phyloP scores from a whole-genome alignment of 2,113 vertebrate species.

The Meriones unguiculatus region DNA sequence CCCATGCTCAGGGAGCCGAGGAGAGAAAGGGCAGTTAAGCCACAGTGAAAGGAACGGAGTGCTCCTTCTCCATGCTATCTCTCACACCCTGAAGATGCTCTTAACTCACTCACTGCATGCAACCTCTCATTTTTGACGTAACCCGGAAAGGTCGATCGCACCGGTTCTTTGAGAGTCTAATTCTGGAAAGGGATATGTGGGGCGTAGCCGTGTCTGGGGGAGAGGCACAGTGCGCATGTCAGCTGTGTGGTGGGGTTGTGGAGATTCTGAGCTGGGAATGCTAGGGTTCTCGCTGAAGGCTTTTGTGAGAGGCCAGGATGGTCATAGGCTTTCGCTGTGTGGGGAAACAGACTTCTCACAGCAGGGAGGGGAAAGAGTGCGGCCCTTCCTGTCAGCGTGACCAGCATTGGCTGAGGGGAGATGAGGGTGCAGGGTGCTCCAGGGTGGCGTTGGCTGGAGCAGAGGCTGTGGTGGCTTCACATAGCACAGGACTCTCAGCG shows the following conservation, averaged over 20 bases:
- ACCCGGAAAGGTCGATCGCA: neutral
- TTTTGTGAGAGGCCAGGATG: accelerated
- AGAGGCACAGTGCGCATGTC: accelerated
- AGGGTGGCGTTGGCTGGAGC: accelerated
- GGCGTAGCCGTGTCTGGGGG: neutral
- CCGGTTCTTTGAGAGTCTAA: too few relatives aligned
- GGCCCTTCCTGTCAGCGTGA: accelerated
- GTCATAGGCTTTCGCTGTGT: neutral
- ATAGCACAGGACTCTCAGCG: neutral
- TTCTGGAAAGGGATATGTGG: neutral
- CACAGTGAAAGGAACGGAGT: too few relatives aligned
- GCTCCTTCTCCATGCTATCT: accelerated
- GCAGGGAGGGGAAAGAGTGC: accelerated
- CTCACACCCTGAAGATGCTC: neutral
- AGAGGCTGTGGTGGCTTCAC: neutral
- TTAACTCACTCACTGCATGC: neutral
- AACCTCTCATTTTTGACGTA: neutral
- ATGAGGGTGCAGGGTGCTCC: neutral
- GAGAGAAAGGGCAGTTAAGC: neutral
- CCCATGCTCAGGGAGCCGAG: neutral
- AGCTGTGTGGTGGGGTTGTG: neutral
- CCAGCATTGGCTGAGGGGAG: neutral
- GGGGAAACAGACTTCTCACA: neutral
- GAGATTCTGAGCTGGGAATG: neutral
- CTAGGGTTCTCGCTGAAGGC: neutral